phyloP scores from a whole-genome alignment of 2,797 vertebrate genomes.

The Melanotaenia parkinsoni region DNA sequence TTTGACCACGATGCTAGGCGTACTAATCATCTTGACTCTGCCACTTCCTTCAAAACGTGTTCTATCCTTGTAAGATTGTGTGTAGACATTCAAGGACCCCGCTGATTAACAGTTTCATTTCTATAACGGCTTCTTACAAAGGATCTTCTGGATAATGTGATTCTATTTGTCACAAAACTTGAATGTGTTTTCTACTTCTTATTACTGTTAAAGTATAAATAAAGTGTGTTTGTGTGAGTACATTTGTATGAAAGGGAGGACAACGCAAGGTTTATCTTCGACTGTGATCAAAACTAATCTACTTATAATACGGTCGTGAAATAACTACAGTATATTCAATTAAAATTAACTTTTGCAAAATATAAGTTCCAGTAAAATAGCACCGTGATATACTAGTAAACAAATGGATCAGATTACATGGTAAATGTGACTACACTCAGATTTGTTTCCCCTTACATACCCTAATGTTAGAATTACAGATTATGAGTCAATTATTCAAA shows the following conservation, averaged over 20 bases:
- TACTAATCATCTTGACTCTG: conserved; percentile 27
- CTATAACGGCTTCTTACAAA: background rate
- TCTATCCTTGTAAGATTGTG: conserved; percentile 14
- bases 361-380: background rate
- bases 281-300: background rate
- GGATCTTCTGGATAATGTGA: background rate
- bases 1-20: conserved; percentile 36
- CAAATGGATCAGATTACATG: too few species aligned
- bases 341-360: background rate
- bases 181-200: conserved; percentile 37
- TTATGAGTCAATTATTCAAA: background rate
- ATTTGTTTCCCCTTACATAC: background rate
- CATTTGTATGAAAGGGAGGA: background rate
- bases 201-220: background rate
- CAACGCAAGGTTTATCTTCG: background rate
- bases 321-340: background rate
- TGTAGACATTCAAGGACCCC: conserved; percentile 34
- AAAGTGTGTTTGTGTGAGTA: background rate
- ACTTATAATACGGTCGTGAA: background rate
- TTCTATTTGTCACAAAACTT: conserved; percentile 8
- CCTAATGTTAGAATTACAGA: background rate
- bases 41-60: conserved; percentile 28
- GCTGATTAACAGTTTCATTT: conserved; percentile 19
- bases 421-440: background rate
- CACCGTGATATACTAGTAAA: too few species aligned